Base-by-base conservation (phyloP, 2,113 vertebrate species). In the Synchiropus splendidus region DNA sequence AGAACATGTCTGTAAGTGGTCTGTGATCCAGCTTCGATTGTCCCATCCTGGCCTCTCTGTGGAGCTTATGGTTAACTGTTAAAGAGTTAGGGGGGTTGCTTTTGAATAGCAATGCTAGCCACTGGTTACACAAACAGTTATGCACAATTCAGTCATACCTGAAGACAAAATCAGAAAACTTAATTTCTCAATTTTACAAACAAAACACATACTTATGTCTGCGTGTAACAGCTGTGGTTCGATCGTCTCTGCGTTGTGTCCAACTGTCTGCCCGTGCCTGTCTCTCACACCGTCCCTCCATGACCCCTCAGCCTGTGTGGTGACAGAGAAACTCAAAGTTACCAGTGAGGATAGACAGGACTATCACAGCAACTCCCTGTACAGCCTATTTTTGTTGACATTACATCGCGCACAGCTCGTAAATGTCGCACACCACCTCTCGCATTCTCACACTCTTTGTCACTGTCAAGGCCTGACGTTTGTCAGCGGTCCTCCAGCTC, bases 181-280 rank as follows among this genome's bases (percentile, higher is more conserved):
- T n/a, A n/a, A n/a, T n/a, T n/a, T n/a, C n/a, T n/a, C n/a, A n/a
- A n/a, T n/a, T n/a, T n/a, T n/a, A n/a, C n/a, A n/a, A n/a, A 27
- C 4, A 27, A 8, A 27, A 5, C 21, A 5, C 21, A 27, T 5
- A 8, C 8, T 1, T 17, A 60, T 77, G 69, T 70, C 75, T 74
- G 64, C 72, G 67, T 46, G 14, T 58, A 58, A 51, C 66, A 63
- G 55, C 40, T 16, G 12, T 61, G 55, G 46, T 31, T 51, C 51
- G 34, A 27, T n/a, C 57, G 64, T 78, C 60, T 71, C 47, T 61
- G 63, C 61, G 14, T 75, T 18, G 49, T 75, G 74, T 81, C 76
- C 76, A 81, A 78, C 68, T 79, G 80, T 83, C 78, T 56, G 31
- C 74, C 72, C 58, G 70, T 79, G 38, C 71, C 77, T 75, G 75